Conservation (phyloP, 2,888 invertebrate genomes). For the Caenorhabditis imperialis region DNA sequence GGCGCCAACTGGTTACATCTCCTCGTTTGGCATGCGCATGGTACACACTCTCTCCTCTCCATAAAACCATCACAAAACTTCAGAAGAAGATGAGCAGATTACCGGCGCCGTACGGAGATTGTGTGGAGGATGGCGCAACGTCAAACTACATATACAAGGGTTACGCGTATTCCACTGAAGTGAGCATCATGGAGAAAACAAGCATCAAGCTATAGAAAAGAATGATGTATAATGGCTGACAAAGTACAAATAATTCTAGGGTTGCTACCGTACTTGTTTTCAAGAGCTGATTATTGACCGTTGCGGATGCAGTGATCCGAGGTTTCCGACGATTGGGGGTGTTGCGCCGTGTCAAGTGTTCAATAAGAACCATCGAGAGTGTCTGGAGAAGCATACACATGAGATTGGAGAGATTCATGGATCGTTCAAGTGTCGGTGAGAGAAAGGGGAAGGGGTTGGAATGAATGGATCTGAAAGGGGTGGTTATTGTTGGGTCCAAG, state of each 20-base stretch:
- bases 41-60: constrained; percentile 17
- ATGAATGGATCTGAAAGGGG: background rate
- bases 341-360: constrained; percentile 72
- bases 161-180: constrained; percentile 74
- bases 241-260: too few relatives aligned
- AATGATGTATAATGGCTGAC: background rate
- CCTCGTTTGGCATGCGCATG: constrained; percentile 72
- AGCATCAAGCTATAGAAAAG: background rate
- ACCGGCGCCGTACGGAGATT: constrained; percentile 76
- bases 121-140: constrained; percentile 65
- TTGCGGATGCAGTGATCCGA: constrained; percentile 75
- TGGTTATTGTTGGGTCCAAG: too few relatives aligned
- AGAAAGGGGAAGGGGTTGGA: too few relatives aligned
- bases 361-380: constrained; percentile 69
- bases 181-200: constrained; percentile 17
- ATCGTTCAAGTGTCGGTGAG: constrained; percentile 64
- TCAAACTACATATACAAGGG: constrained; percentile 73
- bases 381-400: constrained; percentile 73
- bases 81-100: constrained; percentile 73
- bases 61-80: background rate
- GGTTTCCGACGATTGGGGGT: constrained; percentile 71
- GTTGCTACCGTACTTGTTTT: constrained; percentile 76
- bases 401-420: constrained; percentile 68
- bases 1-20: constrained; percentile 75
- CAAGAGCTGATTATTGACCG: constrained; percentile 72